phyloP scores from a whole-genome alignment of 2,888 invertebrate species.

The Sinopyrophorus schimmeli region DNA sequence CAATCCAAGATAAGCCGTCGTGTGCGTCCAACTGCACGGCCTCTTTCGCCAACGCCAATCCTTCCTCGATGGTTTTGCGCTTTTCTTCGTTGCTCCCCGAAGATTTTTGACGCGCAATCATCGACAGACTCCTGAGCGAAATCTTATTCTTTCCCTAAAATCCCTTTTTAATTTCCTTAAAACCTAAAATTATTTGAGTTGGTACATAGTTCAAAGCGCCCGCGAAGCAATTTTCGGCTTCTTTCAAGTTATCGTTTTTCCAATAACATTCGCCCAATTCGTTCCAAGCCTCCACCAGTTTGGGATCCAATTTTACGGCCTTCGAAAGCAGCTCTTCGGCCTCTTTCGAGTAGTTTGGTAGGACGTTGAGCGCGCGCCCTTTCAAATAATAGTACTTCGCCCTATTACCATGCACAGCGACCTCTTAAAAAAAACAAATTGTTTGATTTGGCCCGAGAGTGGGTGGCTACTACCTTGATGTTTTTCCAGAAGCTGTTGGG shows the following conservation, averaged over 20 bases:
- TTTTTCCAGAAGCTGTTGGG: slow-evolving; percentile 65
- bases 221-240: slow-evolving; percentile 82
- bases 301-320: slow-evolving; percentile 83
- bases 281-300: slow-evolving; percentile 82
- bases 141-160: slow-evolving; percentile 71
- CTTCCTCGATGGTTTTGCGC: slow-evolving; percentile 66
- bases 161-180: not conserved
- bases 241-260: slow-evolving; percentile 79
- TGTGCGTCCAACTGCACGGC: slow-evolving; percentile 76
- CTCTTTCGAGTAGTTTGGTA: slow-evolving; percentile 66
- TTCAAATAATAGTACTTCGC: slow-evolving; percentile 71
- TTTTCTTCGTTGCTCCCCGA: slow-evolving; percentile 58
- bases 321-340: slow-evolving; percentile 78
- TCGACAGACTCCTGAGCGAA: slow-evolving; percentile 78
- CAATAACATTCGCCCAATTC: slow-evolving; percentile 87
- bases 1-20: slow-evolving; percentile 83
- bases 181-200: not conserved
- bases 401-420: slow-evolving; percentile 54
- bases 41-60: slow-evolving; percentile 78
- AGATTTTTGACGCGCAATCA: slow-evolving; percentile 73
- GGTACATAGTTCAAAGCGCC: slow-evolving; percentile 72
- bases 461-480: slow-evolving; percentile 65
- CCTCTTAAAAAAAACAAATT: slow-evolving; percentile 31
- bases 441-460: not conserved
- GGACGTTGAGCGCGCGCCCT: slow-evolving; percentile 75